Conservation (phyloP, 2,113 vertebrate species). For the Sinosuthora webbiana region DNA sequence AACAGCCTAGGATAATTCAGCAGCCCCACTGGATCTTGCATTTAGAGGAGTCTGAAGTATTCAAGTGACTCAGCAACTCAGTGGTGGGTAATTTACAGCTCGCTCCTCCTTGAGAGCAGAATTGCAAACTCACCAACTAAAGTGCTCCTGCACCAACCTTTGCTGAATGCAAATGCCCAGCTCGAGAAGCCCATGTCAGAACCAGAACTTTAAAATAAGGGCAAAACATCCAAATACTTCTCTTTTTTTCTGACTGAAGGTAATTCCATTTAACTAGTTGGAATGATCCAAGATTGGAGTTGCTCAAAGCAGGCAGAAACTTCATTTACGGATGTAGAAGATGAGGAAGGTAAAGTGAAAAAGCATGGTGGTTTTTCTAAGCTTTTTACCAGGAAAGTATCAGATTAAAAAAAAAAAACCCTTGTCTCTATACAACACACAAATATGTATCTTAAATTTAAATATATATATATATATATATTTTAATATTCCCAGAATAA, state of each 20-base stretch:
- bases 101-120: neutral
- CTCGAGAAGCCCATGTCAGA: neutral
- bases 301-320: neutral
- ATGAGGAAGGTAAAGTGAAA: neutral
- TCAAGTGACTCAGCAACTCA: slow-evolving; percentile 54
- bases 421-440: neutral
- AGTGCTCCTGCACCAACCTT: neutral
- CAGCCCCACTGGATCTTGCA: slow-evolving; percentile 44
- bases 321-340: neutral
- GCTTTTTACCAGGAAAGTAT: neutral
- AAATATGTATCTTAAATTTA: neutral
- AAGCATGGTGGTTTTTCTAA: neutral
- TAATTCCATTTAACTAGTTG: neutral
- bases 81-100: slow-evolving; percentile 58
- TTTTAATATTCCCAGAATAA: neutral
- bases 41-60: slow-evolving; percentile 46
- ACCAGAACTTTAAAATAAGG: neutral
- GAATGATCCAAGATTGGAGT: neutral
- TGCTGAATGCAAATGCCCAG: neutral
- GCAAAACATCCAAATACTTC: neutral
- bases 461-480: neutral
- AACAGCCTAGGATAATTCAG: slow-evolving; percentile 47
- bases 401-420: neutral
- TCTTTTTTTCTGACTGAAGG: neutral
- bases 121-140: neutral